Evolutionary conservation across 35 echinoderm and acorn worm genomes (phyloP).

Genomic region (Hemicentrotus pulcherrimus): DNA sequence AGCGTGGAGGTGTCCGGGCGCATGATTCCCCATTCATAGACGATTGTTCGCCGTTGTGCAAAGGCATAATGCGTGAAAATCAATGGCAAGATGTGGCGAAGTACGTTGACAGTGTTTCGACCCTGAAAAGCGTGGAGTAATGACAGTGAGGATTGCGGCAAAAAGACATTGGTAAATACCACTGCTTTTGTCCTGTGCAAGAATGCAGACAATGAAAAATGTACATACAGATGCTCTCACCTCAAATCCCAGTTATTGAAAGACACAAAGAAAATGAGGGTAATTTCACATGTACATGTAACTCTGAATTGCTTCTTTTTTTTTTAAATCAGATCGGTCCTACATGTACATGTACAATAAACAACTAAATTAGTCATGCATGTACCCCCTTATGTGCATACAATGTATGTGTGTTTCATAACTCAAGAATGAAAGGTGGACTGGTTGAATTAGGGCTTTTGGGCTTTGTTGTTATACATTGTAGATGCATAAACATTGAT

Average conservation of each 20-base stretch:
- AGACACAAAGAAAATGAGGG: not conserved
- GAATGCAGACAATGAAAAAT: not conserved
- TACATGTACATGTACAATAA: no score
- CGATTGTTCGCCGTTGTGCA: not conserved
- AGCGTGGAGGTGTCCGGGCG: not conserved
- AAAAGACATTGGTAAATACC: not conserved
- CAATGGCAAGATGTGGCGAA: not conserved
- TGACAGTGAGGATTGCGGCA: not conserved
- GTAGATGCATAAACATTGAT: no score
- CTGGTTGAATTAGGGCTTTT: no score
- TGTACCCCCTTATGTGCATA: no score
- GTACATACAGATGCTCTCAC: not conserved
- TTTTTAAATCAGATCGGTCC: no score
- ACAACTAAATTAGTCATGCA: no score
- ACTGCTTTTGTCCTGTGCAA: not conserved
- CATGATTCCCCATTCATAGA: slow-evolving; percentile 10
- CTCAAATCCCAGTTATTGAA: not conserved
- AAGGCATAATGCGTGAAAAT: slow-evolving; percentile 12
- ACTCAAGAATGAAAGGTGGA: no score
- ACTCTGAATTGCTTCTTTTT: no score
- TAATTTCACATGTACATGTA: not conserved
- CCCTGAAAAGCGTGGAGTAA: not conserved
- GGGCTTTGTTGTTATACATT: no score
- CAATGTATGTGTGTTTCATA: no score
- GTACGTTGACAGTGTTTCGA: not conserved